These are phyloP conservation scores for Ophioderma brevispina DNA, from an alignment of 35 echinoderm and acorn worm species.

Conservation along the genomic window DNA sequence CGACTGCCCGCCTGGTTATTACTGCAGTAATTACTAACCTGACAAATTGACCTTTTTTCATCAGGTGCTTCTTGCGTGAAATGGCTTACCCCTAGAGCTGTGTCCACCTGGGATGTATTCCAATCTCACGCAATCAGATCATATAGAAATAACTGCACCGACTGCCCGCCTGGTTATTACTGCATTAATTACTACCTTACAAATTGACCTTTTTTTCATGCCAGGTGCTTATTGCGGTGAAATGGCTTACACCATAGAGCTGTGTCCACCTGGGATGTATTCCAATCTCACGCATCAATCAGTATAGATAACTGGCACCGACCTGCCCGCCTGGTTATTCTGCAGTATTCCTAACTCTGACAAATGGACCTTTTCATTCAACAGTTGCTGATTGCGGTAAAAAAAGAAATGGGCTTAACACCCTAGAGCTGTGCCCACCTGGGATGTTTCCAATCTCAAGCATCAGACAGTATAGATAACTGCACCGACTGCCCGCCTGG, in stretches of 20 bases:
- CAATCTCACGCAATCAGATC: slow-evolving; percentile 60
- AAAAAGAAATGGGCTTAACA: slow-evolving; percentile 71
- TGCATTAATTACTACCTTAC: too few relatives aligned
- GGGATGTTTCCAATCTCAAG: slow-evolving; percentile 63
- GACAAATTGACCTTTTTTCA: too few relatives aligned
- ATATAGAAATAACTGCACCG: slow-evolving; percentile 88
- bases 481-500: slow-evolving; percentile 89
- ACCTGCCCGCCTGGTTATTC: background rate
- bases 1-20: slow-evolving; percentile 78
- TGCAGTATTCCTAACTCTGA: background rate
- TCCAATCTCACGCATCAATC: background rate
- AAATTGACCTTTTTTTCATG: background rate
- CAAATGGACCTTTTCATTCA: background rate
- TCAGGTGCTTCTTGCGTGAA: slow-evolving; percentile 64
- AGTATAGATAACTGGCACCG: too few relatives aligned
- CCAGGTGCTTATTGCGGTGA: background rate
- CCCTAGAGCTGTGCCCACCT: slow-evolving; percentile 62
- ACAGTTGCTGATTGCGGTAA: slow-evolving; percentile 83
- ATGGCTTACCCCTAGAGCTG: slow-evolving; percentile 67
- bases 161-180: slow-evolving; percentile 83
- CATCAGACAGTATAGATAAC: slow-evolving; percentile 84
- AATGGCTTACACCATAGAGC: background rate
- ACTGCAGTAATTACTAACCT: slow-evolving; percentile 90
- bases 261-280: background rate
- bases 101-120: slow-evolving; percentile 76